phyloP scores from a whole-genome alignment of 2,113 vertebrate genomes.

The Lynx canadensis region DNA sequence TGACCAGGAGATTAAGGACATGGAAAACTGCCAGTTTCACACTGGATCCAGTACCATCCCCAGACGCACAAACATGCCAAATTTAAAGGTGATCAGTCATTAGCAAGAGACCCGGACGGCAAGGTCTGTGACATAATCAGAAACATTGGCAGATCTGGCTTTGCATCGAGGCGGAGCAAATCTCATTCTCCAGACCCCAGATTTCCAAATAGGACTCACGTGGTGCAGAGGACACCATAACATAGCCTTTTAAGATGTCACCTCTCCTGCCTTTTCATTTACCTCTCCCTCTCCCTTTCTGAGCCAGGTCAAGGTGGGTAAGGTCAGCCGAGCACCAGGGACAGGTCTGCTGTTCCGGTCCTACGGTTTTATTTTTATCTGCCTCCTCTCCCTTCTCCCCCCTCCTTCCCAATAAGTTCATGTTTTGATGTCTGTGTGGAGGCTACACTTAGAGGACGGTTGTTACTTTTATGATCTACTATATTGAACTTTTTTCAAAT shows the following conservation, averaged over 20 bases:
- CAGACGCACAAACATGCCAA: neutral
- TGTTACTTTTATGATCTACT: neutral
- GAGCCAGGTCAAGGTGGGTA: neutral
- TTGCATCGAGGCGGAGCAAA: neutral
- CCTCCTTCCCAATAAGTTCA: neutral
- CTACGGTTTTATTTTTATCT: slow-evolving; percentile 27
- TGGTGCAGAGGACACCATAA: neutral
- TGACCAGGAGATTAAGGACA: neutral
- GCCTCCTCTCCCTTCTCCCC: neutral
- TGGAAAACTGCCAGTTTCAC: neutral
- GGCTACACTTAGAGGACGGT: neutral
- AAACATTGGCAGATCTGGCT: neutral
- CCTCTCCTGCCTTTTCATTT: too few species aligned
- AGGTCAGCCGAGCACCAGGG: neutral
- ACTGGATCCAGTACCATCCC: neutral
- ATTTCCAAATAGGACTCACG: neutral
- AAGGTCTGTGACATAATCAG: neutral
- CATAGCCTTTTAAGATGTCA: neutral
- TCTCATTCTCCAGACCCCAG: neutral
- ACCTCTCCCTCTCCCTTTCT: neutral
- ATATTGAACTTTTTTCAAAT: neutral
- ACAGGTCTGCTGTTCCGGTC: neutral
- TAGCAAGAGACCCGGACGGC: neutral
- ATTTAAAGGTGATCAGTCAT: neutral
- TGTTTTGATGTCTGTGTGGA: neutral